Evolutionary conservation across 2,113 vertebrate genomes (phyloP).

Genomic region (Barnardius zonarius): DNA sequence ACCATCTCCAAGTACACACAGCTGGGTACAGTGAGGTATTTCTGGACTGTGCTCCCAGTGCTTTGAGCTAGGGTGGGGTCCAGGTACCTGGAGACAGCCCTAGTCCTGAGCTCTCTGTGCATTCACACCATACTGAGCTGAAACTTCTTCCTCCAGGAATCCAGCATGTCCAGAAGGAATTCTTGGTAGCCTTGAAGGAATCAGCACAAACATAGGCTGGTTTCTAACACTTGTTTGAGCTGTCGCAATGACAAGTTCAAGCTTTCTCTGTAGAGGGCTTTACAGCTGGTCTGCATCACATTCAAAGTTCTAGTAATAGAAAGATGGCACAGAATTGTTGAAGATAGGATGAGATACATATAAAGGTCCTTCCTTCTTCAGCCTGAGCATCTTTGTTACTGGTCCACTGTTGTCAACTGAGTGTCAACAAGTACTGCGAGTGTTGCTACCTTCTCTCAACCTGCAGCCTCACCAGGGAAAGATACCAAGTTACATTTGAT

Average conservation of each 20-base stretch:
- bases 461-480: neutral
- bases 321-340: neutral
- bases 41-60: neutral
- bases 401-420: neutral
- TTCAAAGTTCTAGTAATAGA: neutral
- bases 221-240: neutral
- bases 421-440: neutral
- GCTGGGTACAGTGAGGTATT: neutral
- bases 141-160: neutral
- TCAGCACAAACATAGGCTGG: neutral
- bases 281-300: neutral
- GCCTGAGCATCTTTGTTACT: neutral
- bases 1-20: neutral
- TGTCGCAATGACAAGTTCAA: neutral
- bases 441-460: neutral
- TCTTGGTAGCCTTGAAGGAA: neutral
- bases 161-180: neutral
- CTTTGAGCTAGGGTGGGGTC: neutral
- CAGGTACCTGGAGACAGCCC: too few species aligned
- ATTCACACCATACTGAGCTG: neutral
- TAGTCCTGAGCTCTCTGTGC: neutral
- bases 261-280: neutral
- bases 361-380: neutral
- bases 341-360: neutral
- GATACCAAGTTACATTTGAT: neutral